These are phyloP conservation scores for Oncorhynchus tshawytscha DNA, from an alignment of 2,113 vertebrate species.

Conservation along the genomic window DNA sequence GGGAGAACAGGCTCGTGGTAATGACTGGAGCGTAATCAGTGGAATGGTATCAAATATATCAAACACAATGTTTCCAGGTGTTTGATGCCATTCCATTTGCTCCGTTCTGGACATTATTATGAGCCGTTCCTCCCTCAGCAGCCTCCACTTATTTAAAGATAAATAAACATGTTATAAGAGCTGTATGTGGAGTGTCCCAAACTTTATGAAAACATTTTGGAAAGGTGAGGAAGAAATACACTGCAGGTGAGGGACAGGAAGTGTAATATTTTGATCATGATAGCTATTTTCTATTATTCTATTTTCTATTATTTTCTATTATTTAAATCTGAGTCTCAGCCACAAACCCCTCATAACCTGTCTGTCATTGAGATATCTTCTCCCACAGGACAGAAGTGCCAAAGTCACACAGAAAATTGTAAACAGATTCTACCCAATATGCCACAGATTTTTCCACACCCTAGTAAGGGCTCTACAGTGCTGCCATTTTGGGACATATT, in stretches of 20 bases:
- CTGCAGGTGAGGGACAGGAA: background rate
- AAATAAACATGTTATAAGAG: constrained; percentile 27
- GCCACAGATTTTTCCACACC: too few species aligned
- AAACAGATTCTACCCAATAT: too few species aligned
- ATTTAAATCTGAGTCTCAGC: background rate
- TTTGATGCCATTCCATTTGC: too few species aligned
- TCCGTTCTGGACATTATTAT: too few species aligned
- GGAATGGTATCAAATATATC: too few species aligned
- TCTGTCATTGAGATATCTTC: background rate
- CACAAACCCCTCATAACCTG: background rate
- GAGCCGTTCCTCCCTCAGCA: too few species aligned
- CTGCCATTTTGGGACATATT: too few species aligned
- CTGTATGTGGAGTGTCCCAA: constrained; percentile 24
- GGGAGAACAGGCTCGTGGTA: too few species aligned
- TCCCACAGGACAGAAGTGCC: background rate
- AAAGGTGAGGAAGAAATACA: constrained; percentile 9
- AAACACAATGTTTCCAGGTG: too few species aligned
- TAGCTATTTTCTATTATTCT: background rate
- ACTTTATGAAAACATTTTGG: background rate
- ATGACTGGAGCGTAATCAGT: too few species aligned
- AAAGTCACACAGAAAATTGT: background rate
- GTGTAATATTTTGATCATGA: background rate
- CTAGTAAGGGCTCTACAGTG: too few species aligned
- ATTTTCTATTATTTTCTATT: background rate
- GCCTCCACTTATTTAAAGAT: too few species aligned